Evolutionary conservation across 2,888 invertebrate species (phyloP).

Genomic region (Sesia bembeciformis): DNA sequence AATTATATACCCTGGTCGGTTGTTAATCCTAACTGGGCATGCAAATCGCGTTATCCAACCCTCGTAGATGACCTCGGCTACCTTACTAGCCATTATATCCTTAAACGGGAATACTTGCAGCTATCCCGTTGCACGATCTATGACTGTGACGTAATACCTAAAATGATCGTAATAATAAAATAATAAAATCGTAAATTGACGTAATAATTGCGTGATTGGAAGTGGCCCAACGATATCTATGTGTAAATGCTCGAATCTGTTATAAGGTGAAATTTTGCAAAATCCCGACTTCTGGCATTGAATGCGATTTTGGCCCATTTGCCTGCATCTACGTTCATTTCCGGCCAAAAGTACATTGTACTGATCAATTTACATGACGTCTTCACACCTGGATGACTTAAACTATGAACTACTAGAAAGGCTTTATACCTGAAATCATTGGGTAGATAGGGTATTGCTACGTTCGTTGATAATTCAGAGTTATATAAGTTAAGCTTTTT

Average conservation of each 20-base stretch:
- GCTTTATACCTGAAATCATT: background rate
- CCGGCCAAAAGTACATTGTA: background rate
- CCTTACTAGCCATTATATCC: constrained; percentile 20
- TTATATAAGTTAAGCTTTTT: background rate
- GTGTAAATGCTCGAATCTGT: background rate
- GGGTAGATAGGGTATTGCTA: background rate
- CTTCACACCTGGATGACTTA: background rate
- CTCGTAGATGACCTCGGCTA: constrained; percentile 15
- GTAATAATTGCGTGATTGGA: constrained; percentile 1
- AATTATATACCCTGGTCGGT: constrained; percentile 14
- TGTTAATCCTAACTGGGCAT: constrained; percentile 10
- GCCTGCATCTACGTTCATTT: background rate
- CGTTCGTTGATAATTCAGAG: background rate
- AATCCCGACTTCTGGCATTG: background rate
- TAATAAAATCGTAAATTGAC: too few species aligned
- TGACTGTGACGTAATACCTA: constrained; percentile 10
- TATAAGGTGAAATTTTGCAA: background rate
- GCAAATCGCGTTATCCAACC: constrained; percentile 17
- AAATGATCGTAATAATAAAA: too few species aligned
- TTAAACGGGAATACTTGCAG: constrained; percentile 19
- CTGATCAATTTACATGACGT: background rate
- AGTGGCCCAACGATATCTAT: background rate
- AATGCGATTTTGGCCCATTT: background rate
- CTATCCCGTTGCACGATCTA: constrained; percentile 18
- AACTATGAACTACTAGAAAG: background rate